Evolutionary conservation across 2,797 vertebrate genomes (phyloP).

Genomic region (Cheirogaleus major): DNA sequence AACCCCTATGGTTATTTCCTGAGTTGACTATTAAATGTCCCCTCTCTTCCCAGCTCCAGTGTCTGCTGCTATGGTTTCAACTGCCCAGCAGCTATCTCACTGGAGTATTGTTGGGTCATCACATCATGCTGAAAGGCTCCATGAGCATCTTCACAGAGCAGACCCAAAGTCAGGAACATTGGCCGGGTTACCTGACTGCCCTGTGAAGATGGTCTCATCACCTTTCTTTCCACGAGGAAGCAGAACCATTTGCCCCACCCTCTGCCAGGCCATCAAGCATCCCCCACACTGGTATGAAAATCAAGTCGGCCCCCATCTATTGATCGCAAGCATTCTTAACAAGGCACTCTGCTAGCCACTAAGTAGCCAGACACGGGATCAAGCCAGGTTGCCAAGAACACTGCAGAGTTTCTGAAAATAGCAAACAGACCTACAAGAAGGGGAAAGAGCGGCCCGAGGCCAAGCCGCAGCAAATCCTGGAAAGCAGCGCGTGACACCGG

Average conservation of each 20-base stretch:
- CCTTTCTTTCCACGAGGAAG: neutral
- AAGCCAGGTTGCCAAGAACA: neutral
- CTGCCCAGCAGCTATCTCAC: neutral
- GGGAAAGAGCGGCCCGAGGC: neutral
- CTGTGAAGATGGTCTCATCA: neutral
- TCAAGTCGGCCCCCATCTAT: neutral
- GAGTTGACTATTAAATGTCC: neutral
- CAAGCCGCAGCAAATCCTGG: slow-evolving; percentile 72
- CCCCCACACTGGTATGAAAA: neutral
- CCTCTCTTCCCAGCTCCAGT: neutral
- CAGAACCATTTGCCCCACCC: neutral
- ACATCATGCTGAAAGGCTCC: neutral
- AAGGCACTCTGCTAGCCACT: neutral
- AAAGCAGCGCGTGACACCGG: slow-evolving; percentile 55
- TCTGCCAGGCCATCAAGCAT: neutral
- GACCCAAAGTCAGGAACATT: neutral
- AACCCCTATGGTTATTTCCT: neutral
- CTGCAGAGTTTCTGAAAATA: slow-evolving; percentile 60
- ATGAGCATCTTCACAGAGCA: neutral
- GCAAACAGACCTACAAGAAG: slow-evolving; percentile 69
- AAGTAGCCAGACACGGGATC: neutral
- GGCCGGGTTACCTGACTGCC: neutral
- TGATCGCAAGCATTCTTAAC: neutral
- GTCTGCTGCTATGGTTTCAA: neutral
- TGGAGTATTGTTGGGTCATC: neutral